Evolutionary conservation across 2,797 vertebrate genomes (phyloP).

Genomic region (Esox lucius): DNA sequence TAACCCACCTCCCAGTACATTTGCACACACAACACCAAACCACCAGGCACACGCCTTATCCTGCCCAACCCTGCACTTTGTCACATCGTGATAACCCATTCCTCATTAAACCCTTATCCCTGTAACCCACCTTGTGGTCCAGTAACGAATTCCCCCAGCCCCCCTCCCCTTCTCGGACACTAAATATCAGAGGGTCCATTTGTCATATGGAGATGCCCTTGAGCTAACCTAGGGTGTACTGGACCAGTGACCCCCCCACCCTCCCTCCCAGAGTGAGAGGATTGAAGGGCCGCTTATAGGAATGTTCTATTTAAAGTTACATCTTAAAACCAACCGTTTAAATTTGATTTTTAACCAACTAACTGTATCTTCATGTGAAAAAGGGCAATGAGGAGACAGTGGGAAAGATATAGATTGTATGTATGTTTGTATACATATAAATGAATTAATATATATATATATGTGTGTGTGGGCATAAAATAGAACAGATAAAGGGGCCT

Average conservation of each 20-base stretch:
- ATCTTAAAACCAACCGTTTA: slow-evolving; percentile 13
- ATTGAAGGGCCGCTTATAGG: slow-evolving; percentile 29
- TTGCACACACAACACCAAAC: slow-evolving; percentile 9
- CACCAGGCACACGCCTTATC: slow-evolving; percentile 17
- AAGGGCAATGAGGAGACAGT: not conserved
- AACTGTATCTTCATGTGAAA: not conserved
- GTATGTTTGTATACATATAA: not conserved
- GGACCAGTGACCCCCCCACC: slow-evolving; percentile 28
- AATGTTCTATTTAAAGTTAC: slow-evolving; percentile 24
- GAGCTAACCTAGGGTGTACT: slow-evolving; percentile 52
- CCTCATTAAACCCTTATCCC: slow-evolving; percentile 63
- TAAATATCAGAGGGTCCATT: slow-evolving; percentile 63
- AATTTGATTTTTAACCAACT: not conserved
- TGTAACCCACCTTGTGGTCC: slow-evolving; percentile 50
- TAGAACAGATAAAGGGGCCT: no score
- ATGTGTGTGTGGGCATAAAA: no score
- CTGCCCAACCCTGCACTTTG: slow-evolving; percentile 1
- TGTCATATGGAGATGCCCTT: slow-evolving; percentile 72
- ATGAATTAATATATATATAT: no score
- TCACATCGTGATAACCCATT: slow-evolving; percentile 60
- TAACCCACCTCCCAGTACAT: not conserved
- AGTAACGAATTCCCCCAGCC: slow-evolving; percentile 47
- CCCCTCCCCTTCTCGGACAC: slow-evolving; percentile 41
- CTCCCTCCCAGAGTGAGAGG: slow-evolving; percentile 14
- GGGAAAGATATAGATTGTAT: not conserved